Conservation (phyloP, 2,888 invertebrate species). For the Xanthorhoe spadicearia region DNA sequence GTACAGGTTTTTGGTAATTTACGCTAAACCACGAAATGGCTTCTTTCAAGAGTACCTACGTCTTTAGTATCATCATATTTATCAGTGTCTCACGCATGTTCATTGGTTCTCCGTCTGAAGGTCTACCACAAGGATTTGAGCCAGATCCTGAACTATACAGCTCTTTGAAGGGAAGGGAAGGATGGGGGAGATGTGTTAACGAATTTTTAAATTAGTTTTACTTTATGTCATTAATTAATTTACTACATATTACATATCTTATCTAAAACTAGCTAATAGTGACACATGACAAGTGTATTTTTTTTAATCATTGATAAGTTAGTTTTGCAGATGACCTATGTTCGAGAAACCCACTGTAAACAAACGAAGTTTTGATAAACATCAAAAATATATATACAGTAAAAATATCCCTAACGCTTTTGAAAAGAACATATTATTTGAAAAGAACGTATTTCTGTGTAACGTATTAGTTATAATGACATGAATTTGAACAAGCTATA, state of each 20-base stretch:
- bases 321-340: no score
- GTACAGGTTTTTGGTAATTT: no score
- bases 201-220: background rate
- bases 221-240: no score
- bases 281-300: no score
- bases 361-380: no score
- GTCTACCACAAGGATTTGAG: slow-evolving; percentile 54
- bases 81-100: slow-evolving; percentile 69
- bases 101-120: slow-evolving; percentile 72
- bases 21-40: background rate
- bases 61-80: background rate
- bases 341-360: no score
- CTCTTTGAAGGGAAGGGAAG: background rate
- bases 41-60: background rate
- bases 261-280: no score
- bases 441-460: background rate
- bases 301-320: no score
- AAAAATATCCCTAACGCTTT: background rate
- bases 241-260: no score
- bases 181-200: slow-evolving; percentile 12
- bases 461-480: background rate
- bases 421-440: background rate
- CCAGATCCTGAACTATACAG: slow-evolving; percentile 62
- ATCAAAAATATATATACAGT: no score
- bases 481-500: background rate